A percentile compares a stretch with the other conserved stretches of the same genome.
Evolutionary conservation across 23 tunicate species (phyloP).

Genomic region (Diplosoma virens): DNA sequence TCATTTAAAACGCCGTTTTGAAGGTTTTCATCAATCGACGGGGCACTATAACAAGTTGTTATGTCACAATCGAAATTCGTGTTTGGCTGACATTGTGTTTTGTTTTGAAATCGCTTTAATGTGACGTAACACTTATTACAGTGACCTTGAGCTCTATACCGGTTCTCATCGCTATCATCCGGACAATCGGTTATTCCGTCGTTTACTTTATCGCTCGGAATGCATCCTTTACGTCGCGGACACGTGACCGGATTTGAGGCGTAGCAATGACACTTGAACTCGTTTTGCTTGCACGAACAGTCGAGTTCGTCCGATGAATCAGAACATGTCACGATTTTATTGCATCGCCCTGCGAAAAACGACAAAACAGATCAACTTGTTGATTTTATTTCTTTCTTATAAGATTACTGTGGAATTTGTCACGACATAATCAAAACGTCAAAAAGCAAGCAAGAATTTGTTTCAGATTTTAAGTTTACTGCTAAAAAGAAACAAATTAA

Average conservation of each 20-base stretch:
- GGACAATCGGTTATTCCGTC: conserved; percentile 2
- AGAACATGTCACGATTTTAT: neutral
- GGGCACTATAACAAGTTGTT: neutral
- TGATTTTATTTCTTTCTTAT: too few species aligned
- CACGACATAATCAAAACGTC: too few species aligned
- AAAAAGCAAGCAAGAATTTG: too few species aligned
- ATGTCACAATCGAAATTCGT: neutral
- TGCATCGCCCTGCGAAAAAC: conserved; percentile 4
- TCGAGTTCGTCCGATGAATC: neutral
- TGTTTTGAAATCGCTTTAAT: neutral
- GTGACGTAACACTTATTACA: neutral
- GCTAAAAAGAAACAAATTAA: too few species aligned
- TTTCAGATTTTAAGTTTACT: too few species aligned
- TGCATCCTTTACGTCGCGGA: neutral
- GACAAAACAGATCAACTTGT: too few species aligned
- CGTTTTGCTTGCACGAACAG: neutral
- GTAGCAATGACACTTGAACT: neutral
- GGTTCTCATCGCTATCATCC: conserved; percentile 2
- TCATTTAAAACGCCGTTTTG: too few species aligned
- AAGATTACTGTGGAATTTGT: too few species aligned
- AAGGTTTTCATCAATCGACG: neutral
- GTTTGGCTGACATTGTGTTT: neutral
- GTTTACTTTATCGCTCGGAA: neutral
- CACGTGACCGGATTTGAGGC: neutral
- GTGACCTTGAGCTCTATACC: neutral